Percentiles rank a stretch among this genome's conserved stretches.
Evolutionary conservation across 2,888 invertebrate species (phyloP).

Genomic region (Stenotaenia linearis): DNA sequence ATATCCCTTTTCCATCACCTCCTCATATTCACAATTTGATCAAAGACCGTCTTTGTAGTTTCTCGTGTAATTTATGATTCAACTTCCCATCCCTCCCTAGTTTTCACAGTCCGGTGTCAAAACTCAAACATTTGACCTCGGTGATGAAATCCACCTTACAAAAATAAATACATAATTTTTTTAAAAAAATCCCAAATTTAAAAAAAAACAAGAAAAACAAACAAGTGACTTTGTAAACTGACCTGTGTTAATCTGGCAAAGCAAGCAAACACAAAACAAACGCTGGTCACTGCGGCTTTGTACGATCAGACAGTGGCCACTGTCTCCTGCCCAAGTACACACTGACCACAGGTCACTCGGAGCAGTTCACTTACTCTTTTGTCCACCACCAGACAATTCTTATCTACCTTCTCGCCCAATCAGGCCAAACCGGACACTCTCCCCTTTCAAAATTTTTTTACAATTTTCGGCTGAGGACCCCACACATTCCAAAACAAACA

Average conservation of each 20-base stretch:
- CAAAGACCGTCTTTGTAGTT: slow-evolving; percentile 7
- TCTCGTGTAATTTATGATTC: not conserved
- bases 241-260: slow-evolving; percentile 1
- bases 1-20: not conserved
- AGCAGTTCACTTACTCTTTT: slow-evolving; percentile 4
- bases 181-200: not conserved
- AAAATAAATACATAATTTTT: not conserved
- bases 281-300: not conserved
- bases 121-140: not conserved
- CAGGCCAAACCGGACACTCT: not conserved
- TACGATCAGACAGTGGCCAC: slow-evolving; percentile 2
- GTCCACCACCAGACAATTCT: not conserved
- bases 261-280: not conserved
- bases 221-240: not conserved
- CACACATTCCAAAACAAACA: not conserved
- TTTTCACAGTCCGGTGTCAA: not conserved
- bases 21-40: not conserved
- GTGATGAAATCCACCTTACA: not conserved
- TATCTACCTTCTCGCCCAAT: not conserved
- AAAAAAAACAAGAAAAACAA: not conserved
- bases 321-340: not conserved
- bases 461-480: not conserved
- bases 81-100: not conserved
- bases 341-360: slow-evolving; percentile 18
- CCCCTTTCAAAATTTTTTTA: not conserved